Evolutionary conservation across 2,113 vertebrate species (phyloP).

Genomic region (Oenanthe melanoleuca): DNA sequence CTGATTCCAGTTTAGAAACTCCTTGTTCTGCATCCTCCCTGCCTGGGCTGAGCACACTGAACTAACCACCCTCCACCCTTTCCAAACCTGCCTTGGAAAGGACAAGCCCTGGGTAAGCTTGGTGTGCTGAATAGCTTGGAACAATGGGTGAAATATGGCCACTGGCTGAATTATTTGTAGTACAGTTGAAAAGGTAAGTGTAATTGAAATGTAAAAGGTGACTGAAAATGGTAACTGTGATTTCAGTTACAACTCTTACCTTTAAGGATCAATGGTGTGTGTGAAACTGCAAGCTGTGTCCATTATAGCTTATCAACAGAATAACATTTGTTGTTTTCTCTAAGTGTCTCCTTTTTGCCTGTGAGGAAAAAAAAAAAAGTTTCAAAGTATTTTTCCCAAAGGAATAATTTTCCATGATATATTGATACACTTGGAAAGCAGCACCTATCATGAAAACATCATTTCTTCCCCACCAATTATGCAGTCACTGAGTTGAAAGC

Average conservation of each 20-base stretch:
- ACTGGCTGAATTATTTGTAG: background rate
- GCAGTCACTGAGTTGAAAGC: background rate
- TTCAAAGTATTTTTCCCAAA: background rate
- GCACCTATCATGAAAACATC: background rate
- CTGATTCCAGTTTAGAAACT: background rate
- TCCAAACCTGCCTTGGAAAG: background rate
- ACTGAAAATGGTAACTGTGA: background rate
- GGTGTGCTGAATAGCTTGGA: fast-evolving
- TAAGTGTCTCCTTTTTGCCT: background rate
- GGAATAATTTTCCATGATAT: background rate
- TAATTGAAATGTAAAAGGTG: too few species aligned
- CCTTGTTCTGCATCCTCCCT: background rate
- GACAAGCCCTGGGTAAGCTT: background rate
- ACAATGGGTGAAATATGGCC: background rate
- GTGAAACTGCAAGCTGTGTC: background rate
- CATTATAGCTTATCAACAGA: background rate
- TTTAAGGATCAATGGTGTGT: background rate
- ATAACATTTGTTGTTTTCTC: background rate
- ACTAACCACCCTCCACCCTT: background rate
- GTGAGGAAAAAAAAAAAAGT: background rate
- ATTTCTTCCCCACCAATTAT: background rate
- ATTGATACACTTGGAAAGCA: background rate
- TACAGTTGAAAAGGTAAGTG: background rate
- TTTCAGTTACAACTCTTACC: background rate
- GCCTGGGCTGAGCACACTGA: background rate